phyloP scores from a whole-genome alignment of 2,888 invertebrate genomes.

The Chrysotoxum bicinctum region DNA sequence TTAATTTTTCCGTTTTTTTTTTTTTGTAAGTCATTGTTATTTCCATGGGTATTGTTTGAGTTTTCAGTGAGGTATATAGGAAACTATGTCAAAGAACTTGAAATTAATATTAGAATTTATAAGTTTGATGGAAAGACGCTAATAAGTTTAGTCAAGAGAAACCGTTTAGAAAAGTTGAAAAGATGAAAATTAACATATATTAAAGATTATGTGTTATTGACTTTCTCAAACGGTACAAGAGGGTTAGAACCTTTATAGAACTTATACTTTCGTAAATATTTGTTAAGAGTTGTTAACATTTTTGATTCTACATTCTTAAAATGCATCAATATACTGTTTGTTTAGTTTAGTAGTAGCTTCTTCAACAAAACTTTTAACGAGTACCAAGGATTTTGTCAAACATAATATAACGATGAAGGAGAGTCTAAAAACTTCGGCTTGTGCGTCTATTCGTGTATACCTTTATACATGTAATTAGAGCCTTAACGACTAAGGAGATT shows the following conservation, averaged over 20 bases:
- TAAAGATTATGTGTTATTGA: not conserved
- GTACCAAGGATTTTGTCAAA: no score
- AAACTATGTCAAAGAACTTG: conserved; percentile 48
- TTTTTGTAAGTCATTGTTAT: conserved; percentile 22
- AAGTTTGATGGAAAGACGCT: not conserved
- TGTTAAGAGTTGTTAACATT: not conserved
- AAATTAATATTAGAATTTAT: conserved; percentile 2
- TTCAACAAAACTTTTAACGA: no score
- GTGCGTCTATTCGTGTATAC: no score
- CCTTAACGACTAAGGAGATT: no score
- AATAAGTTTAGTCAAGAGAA: not conserved
- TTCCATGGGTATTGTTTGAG: conserved; percentile 16
- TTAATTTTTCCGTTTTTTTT: not conserved
- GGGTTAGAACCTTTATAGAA: not conserved
- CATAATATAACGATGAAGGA: no score
- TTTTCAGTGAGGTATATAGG: conserved; percentile 1
- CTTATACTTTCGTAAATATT: not conserved
- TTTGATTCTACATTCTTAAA: not conserved
- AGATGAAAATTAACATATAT: not conserved
- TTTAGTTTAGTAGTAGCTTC: no score
- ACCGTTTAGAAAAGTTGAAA: not conserved
- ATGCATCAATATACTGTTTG: no score
- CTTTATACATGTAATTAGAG: no score
- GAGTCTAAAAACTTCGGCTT: no score
- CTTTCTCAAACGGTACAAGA: not conserved